Evolutionary conservation across 2,888 invertebrate genomes (phyloP).

Genomic region (Parochlus steinenii): DNA sequence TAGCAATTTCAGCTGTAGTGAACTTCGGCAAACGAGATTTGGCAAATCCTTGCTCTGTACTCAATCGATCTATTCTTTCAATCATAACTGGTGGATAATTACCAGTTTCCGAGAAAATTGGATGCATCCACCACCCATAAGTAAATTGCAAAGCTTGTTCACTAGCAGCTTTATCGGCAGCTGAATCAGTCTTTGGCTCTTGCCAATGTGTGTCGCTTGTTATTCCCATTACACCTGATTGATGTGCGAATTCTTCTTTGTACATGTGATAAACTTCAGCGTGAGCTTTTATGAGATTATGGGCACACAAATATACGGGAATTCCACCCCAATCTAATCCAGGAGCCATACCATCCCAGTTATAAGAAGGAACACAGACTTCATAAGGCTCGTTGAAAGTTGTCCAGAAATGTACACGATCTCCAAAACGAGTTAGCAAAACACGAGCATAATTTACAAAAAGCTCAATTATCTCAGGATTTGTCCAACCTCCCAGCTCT

Average conservation of each 20-base stretch:
- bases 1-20: conserved; percentile 38
- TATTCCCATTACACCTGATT: conserved; percentile 43
- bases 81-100: conserved; percentile 52
- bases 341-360: conserved; percentile 41
- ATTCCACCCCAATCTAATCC: conserved; percentile 40
- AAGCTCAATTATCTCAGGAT: conserved; percentile 30
- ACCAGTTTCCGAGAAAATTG: conserved; percentile 42
- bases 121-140: conserved; percentile 46
- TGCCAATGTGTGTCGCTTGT: conserved; percentile 43
- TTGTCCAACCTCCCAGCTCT: conserved; percentile 36
- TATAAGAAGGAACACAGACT: conserved; percentile 30
- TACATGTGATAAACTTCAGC: conserved; percentile 49
- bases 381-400: too few species aligned
- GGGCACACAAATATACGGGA: conserved; percentile 49
- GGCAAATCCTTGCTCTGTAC: conserved; percentile 37
- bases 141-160: conserved; percentile 42
- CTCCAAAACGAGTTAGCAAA: conserved; percentile 35
- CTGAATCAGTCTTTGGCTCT: conserved; percentile 36
- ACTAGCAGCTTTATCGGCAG: conserved; percentile 40
- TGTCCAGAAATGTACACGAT: conserved; percentile 29
- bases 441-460: conserved; percentile 35
- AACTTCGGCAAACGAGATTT: conserved; percentile 46
- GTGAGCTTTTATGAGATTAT: conserved; percentile 58
- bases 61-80: conserved; percentile 36
- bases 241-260: conserved; percentile 35